A percentile compares a stretch with the other conserved stretches of the same genome.
Evolutionary conservation across 2,797 vertebrate genomes (phyloP).

Genomic region (Molossus molossus): DNA sequence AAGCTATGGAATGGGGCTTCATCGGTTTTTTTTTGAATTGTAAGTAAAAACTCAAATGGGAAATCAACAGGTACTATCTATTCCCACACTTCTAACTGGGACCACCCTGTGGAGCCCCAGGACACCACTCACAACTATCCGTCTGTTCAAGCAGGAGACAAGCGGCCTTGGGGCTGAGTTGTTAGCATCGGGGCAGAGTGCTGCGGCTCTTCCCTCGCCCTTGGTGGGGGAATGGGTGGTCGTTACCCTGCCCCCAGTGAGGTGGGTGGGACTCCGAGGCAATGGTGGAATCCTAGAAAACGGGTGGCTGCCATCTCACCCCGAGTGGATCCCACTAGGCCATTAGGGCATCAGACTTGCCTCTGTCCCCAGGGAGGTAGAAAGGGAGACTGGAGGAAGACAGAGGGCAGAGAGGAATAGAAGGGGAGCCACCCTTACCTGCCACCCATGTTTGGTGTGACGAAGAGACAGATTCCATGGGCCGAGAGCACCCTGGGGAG

Average conservation of each 20-base stretch:
- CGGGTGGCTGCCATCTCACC: background rate
- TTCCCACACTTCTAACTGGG: background rate
- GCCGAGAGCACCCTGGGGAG: background rate
- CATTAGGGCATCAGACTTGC: background rate
- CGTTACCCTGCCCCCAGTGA: background rate
- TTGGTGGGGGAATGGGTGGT: background rate
- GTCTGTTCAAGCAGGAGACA: background rate
- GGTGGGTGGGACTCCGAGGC: background rate
- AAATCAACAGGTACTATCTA: background rate
- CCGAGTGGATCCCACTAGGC: background rate
- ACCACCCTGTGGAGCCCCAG: background rate
- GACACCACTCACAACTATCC: background rate
- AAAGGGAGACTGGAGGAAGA: background rate
- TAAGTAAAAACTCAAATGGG: background rate
- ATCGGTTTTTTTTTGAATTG: constrained; percentile 16
- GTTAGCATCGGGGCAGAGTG: background rate
- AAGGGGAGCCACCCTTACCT: background rate
- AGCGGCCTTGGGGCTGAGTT: background rate
- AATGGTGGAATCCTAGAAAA: background rate
- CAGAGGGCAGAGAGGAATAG: background rate
- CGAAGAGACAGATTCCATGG: background rate
- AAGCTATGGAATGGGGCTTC: background rate
- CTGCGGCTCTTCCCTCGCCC: background rate
- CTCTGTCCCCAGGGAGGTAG: background rate
- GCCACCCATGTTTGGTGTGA: background rate